These are phyloP conservation scores for Caenorhabditis sp. DNA, from an alignment of 2,888 invertebrate genomes.

Conservation along the genomic window DNA sequence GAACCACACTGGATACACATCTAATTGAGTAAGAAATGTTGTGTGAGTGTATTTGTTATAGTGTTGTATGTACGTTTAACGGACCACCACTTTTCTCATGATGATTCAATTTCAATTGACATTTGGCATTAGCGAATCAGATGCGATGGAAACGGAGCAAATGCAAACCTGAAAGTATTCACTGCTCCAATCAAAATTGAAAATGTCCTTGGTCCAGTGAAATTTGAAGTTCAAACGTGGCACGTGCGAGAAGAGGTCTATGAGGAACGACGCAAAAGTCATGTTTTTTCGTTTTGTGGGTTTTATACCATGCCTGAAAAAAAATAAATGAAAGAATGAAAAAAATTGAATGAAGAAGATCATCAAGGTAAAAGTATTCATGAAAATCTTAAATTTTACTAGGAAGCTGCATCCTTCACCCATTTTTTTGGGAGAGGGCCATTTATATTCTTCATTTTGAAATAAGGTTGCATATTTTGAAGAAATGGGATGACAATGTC, in stretches of 20 bases:
- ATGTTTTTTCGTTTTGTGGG: conserved; percentile 30
- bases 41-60: conserved; percentile 47
- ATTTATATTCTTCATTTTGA: not conserved
- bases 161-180: conserved; percentile 75
- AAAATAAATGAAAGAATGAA: conserved; percentile 6
- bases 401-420: too few species aligned
- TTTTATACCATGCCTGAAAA: conserved; percentile 59
- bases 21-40: conserved; percentile 65
- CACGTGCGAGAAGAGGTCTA: conserved; percentile 65
- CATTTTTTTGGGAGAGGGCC: too few species aligned
- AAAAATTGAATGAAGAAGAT: not conserved
- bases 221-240: conserved; percentile 79
- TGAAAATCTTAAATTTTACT: too few species aligned
- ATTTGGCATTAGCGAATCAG: conserved; percentile 34
- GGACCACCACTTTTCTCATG: conserved; percentile 50
- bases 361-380: not conserved
- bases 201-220: conserved; percentile 71
- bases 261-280: conserved; percentile 65
- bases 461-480: not conserved
- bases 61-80: conserved; percentile 24
- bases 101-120: conserved; percentile 60
- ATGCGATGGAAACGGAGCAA: not conserved
- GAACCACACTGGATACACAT: conserved; percentile 61
- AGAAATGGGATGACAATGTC: not conserved
- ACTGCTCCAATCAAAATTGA: conserved; percentile 73